Evolutionary conservation across 2,888 invertebrate genomes (phyloP), one percentile per base, ranked within the genome.

Genomic region (Dioctria linearis): DNA sequence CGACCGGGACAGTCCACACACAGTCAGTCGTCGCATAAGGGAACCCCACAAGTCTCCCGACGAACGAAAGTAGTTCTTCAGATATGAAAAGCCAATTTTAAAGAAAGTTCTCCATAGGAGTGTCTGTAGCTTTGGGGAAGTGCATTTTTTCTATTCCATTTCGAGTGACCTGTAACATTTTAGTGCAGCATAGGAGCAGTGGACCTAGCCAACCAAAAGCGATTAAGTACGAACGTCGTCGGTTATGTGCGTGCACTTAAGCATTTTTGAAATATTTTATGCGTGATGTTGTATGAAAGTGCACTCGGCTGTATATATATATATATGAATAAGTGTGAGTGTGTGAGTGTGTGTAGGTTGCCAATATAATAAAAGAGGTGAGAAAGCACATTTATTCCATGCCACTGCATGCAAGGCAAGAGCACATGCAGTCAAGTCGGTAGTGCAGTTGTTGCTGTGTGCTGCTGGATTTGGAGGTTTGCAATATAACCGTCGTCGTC

Each of bases 241-340:
- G 57, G 13, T 37, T 51, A 73, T 57, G 73, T 73, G 73, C 73
- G 73, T 73, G 73, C 73, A 57, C 73, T 73, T 73, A 73, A 59
- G 59, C 73, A 73, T 73, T 73, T 73, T 73, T 57, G 57, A 59
- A 40, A 73, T 73, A 57, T 57, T 73, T 73, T 73, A 73, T 73
- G 73, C 73, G 73, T 73, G 42, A 8, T 11, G 9, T 40, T 73
- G 25, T 73, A 59, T 54, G 13, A 5, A 25, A 73, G 59, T 57
- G 59, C 73, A 73, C 13, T 42, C 25, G 25, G 25, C 25, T 25
- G n/a, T n/a, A n/a, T n/a, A n/a, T n/a, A n/a, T n/a, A n/a, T n/a
- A n/a, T n/a, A n/a, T n/a, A n/a, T n/a, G n/a, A n/a, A n/a, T n/a
- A 25, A 25, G 25, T 25, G 25, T 25, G 25, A 25, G 25, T 25